phyloP scores from a whole-genome alignment of 2,113 vertebrate species.

The Crocuta crocuta region DNA sequence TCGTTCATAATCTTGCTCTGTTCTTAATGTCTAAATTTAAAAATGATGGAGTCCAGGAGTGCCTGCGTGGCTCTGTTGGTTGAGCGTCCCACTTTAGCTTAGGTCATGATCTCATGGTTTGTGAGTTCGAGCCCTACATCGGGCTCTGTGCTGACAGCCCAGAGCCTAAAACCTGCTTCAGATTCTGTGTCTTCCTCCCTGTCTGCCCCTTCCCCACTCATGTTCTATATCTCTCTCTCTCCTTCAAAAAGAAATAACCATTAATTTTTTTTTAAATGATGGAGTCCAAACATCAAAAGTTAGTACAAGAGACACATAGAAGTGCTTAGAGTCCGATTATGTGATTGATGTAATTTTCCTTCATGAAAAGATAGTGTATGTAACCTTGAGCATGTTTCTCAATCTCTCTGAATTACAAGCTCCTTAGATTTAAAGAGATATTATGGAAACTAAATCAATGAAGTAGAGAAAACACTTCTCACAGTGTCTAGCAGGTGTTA shows the following conservation, averaged over 20 bases:
- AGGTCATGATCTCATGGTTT: too few relatives aligned
- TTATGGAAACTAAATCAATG: neutral
- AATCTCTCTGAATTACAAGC: neutral
- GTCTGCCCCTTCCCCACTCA: too few relatives aligned
- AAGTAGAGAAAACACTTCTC: neutral
- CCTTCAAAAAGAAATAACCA: too few relatives aligned
- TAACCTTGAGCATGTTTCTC: neutral
- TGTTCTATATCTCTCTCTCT: too few relatives aligned
- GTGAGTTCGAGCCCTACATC: too few relatives aligned
- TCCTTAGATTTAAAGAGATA: neutral
- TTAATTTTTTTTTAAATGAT: neutral
- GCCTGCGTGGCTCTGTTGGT: too few relatives aligned
- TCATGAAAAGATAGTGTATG: neutral
- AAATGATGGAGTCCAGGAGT: neutral
- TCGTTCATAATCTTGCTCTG: neutral
- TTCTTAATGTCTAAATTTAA: neutral
- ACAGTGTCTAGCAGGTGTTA: neutral
- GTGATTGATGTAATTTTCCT: neutral
- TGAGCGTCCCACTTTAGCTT: too few relatives aligned
- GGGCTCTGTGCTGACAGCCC: too few relatives aligned
- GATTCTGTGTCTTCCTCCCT: too few relatives aligned
- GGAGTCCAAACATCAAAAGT: neutral
- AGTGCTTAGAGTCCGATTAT: neutral
- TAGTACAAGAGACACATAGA: neutral
- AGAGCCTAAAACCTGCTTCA: too few relatives aligned